Conservation (phyloP, 2,797 vertebrate species). For the Phylloscopus collybita region DNA sequence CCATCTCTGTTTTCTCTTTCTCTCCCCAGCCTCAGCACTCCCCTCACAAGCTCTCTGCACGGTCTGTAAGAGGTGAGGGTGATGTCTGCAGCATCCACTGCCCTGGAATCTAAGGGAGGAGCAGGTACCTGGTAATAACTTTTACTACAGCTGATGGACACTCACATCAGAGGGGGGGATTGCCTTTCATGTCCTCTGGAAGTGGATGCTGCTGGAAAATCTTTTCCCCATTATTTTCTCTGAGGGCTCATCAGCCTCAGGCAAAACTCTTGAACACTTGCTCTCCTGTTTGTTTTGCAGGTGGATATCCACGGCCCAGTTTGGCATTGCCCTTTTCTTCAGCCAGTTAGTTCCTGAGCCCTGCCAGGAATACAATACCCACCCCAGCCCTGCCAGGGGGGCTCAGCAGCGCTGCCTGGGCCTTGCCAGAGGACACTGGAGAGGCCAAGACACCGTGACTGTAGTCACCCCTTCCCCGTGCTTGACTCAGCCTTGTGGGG, state of each 20-base stretch:
- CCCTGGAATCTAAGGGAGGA: background rate
- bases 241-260: too few species aligned
- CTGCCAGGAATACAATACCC: too few species aligned
- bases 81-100: background rate
- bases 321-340: too few species aligned
- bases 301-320: too few species aligned
- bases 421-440: background rate
- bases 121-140: background rate
- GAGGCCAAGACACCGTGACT: background rate
- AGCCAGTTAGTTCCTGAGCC: too few species aligned
- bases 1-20: background rate
- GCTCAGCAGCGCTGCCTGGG: fast-evolving
- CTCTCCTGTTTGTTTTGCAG: too few species aligned
- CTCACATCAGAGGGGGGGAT: background rate
- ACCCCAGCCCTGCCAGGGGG: background rate
- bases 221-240: too few species aligned
- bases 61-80: background rate
- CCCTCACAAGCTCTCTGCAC: background rate
- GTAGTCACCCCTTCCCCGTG: fast-evolving
- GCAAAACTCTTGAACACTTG: too few species aligned
- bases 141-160: background rate
- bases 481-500: background rate
- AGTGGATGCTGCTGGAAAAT: too few species aligned
- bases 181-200: background rate
- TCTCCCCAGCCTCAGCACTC: background rate